Evolutionary conservation across 1,140 invertebrate species (phyloP).

Genomic region (Theocolax elegans): DNA sequence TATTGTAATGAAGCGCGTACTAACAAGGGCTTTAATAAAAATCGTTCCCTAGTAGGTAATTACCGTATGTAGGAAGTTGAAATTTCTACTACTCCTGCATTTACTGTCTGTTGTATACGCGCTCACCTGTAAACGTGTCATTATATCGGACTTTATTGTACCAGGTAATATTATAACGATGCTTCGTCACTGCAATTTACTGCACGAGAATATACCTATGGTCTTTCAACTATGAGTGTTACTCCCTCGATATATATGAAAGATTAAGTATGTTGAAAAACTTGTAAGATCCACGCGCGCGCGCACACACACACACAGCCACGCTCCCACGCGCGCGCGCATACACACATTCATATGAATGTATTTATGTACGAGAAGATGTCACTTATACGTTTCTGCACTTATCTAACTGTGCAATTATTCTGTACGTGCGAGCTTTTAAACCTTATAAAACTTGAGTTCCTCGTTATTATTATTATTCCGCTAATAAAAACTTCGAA

Average conservation of each 20-base stretch:
- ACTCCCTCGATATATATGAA: not conserved
- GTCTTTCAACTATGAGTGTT: not conserved
- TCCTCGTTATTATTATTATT: no score
- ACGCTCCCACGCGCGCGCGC: no score
- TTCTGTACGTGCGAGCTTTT: no score
- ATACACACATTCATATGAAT: no score
- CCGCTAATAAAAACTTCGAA: no score
- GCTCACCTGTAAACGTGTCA: not conserved
- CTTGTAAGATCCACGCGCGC: not conserved
- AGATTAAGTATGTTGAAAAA: not conserved
- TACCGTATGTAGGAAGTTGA: no score
- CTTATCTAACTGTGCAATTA: no score
- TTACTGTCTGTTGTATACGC: not conserved
- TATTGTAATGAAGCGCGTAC: no score
- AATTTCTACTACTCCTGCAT: not conserved
- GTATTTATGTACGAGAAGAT: no score
- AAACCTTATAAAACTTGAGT: no score
- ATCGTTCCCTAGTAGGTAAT: not conserved
- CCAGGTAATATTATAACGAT: not conserved
- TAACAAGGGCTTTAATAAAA: not conserved
- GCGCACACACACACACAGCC: not conserved
- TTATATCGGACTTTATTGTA: not conserved
- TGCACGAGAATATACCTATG: no score
- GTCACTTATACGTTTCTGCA: no score
- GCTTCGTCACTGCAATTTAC: not conserved